Percentiles rank a stretch among this genome's conserved stretches.
phyloP scores from a whole-genome alignment of 92 coral and sea anemone genomes.

The Epizoanthus ramosus region DNA sequence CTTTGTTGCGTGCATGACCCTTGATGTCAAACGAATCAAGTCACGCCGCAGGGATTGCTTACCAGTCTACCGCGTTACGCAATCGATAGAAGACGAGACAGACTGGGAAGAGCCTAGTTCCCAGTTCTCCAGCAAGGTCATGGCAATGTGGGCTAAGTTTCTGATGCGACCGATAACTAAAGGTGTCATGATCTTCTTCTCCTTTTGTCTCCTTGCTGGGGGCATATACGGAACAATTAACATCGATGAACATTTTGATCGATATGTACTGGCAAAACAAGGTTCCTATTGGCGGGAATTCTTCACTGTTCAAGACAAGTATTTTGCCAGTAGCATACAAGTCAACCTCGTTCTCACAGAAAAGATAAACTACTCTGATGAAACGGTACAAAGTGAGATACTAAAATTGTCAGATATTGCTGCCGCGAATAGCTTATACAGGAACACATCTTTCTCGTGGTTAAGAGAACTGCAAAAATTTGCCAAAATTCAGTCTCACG shows the following conservation, averaged over 20 bases:
- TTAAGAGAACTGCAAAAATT: conserved; percentile 42
- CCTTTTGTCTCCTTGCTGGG: conserved; percentile 61
- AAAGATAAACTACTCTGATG: conserved; percentile 48
- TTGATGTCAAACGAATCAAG: conserved; percentile 77
- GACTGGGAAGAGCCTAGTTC: conserved; percentile 71
- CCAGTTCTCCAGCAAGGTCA: conserved; percentile 58
- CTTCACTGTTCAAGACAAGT: conserved; percentile 61
- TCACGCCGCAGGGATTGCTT: conserved; percentile 81
- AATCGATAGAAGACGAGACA: conserved; percentile 50
- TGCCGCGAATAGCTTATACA: conserved; percentile 56
- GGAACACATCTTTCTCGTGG: conserved; percentile 72
- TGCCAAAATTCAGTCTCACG: conserved; percentile 13
- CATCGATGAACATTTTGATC: conserved; percentile 77
- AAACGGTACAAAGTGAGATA: conserved; percentile 51
- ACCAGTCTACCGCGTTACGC: conserved; percentile 65
- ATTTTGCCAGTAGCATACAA: conserved; percentile 56
- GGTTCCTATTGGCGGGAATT: conserved; percentile 70
- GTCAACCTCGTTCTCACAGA: conserved; percentile 66
- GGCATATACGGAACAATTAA: conserved; percentile 75
- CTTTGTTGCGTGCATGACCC: conserved; percentile 81
- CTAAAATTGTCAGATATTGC: conserved; percentile 61
- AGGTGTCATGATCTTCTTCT: conserved; percentile 55
- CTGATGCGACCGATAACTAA: conserved; percentile 58
- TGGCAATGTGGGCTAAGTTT: conserved; percentile 68
- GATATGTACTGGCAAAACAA: conserved; percentile 75